Percentiles rank a stretch among this genome's conserved stretches.
phyloP scores from a whole-genome alignment of 1,140 invertebrate genomes.

The Antheraea mylitta region DNA sequence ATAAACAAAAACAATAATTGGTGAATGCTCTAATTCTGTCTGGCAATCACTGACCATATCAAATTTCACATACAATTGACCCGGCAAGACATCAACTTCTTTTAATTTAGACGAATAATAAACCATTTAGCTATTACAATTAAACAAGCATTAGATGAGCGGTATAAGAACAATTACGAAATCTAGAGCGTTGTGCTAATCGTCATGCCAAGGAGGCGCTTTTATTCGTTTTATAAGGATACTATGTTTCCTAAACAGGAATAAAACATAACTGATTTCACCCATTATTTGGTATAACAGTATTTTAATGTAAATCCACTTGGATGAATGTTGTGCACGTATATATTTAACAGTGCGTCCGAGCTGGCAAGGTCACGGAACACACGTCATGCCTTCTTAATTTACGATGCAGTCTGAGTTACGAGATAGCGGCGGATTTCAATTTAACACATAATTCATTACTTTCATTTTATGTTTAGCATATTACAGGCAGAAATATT shows the following conservation, averaged over 20 bases:
- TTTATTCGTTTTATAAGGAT: neutral
- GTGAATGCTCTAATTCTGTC: neutral
- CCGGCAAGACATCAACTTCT: neutral
- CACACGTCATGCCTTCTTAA: constrained; percentile 41
- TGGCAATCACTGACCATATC: neutral
- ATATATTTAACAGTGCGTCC: neutral
- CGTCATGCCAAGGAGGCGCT: neutral
- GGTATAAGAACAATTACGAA: neutral
- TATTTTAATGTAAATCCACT: neutral
- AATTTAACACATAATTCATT: neutral
- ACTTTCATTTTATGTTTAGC: neutral
- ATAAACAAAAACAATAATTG: neutral
- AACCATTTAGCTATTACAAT: neutral
- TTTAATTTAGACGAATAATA: neutral
- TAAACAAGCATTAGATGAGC: neutral
- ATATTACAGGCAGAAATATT: neutral
- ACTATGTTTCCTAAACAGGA: neutral
- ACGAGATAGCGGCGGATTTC: constrained; percentile 18
- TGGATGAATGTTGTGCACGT: neutral
- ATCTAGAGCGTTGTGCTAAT: neutral
- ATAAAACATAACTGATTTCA: neutral
- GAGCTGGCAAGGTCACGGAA: constrained; percentile 28
- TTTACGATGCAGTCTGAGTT: constrained; percentile 23
- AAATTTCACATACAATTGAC: neutral
- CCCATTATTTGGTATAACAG: neutral